Percentiles rank a stretch among this genome's conserved stretches.
phyloP scores from a whole-genome alignment of 2,797 vertebrate species.

The Onychomys leucogaster region DNA sequence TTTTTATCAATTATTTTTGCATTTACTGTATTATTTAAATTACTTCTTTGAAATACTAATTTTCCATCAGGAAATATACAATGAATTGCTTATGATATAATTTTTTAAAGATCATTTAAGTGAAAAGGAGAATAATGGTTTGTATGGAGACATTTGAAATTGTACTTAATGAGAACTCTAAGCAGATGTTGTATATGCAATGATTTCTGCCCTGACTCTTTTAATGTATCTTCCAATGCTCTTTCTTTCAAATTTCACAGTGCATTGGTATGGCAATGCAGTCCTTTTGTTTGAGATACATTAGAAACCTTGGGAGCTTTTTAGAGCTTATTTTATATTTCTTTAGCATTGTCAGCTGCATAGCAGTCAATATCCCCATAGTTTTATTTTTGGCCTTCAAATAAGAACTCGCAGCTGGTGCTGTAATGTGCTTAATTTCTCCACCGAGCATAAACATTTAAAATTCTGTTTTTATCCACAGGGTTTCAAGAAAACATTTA shows the following conservation, averaged over 20 bases:
- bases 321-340: conserved; percentile 9
- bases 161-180: background rate
- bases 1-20: background rate
- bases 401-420: conserved; percentile 74
- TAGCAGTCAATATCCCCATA: conserved; percentile 25
- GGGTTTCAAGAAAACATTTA: conserved; percentile 69
- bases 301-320: background rate
- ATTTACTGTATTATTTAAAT: background rate
- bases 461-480: conserved; percentile 71
- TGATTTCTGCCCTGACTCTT: background rate
- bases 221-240: background rate
- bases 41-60: background rate
- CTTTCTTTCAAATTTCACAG: conserved; percentile 32
- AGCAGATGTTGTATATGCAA: background rate
- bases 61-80: background rate
- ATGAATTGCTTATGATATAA: background rate
- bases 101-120: background rate
- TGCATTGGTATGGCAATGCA: background rate
- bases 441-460: conserved; percentile 62
- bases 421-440: conserved; percentile 74
- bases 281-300: background rate
- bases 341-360: conserved; percentile 36
- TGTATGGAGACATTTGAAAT: accelerated
- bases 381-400: conserved; percentile 74
- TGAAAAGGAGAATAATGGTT: background rate